Base-by-base conservation (phyloP, 2,888 invertebrate species). In the Catocala sponsa region DNA sequence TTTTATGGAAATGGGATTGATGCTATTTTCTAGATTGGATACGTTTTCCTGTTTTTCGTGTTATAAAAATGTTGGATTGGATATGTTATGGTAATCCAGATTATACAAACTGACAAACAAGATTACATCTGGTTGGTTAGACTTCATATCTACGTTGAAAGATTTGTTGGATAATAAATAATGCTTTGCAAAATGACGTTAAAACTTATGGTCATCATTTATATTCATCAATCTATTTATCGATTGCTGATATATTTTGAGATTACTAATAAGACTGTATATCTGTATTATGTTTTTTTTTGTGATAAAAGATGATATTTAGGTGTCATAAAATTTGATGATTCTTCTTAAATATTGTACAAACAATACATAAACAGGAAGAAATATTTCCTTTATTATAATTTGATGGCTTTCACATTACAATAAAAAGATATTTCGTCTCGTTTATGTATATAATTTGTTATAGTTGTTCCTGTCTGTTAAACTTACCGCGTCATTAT, bases 401-500 rank as follows among this genome's bases (percentile, higher is more conserved):
- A 25, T 25, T 25, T 25, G 1, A 25, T 25, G 0, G 25, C 25
- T 38, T 38, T 38, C 6, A 38, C 35, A 7, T 38, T 38, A 38
- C 6, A 38, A 38, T 38, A 6, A 38, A 25, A 25, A 25, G 1
- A 2, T 38, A 38, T 38, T 38, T 38, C 7, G 25, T 38, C 6
- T 38, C 35, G 6, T 38, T 6, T 6, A 38, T 38, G 9, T 38
- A 38, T 6, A 7, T 38, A 5, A 0, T 7, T 38, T 7, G 5
- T 25, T 25, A 25, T 38, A 38, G 7, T 7, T 38, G 9, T 38
- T 38, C 6, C 7, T 38, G 6, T 38, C 4, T 38, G 6, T 38
- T 9, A 38, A 6, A 53, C 97, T 97, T 95, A 98, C 98, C 91
- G 97, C 98, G 89, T 98, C 97, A 92, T 98, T 98, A 94, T 98